Percentiles rank a stretch among this genome's conserved stretches.
Conservation (phyloP, 2,888 invertebrate genomes). For the Chrysolina haemoptera region DNA sequence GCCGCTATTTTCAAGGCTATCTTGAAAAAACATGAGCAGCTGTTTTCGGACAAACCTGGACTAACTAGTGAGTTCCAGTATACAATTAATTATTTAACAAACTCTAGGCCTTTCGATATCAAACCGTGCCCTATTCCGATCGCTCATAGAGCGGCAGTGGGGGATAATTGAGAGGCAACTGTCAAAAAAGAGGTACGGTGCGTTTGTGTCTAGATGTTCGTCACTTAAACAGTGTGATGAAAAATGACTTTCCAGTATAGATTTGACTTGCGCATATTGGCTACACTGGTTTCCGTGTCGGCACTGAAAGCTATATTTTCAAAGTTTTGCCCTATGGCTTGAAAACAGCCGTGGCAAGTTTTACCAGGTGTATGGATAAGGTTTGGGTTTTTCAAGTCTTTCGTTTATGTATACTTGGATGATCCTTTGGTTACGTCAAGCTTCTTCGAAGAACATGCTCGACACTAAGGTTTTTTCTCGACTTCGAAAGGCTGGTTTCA, state of each 20-base stretch:
- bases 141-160: slow-evolving; percentile 31
- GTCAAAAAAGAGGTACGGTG: slow-evolving; percentile 31
- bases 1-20: not conserved
- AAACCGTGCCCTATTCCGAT: slow-evolving; percentile 34
- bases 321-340: slow-evolving; percentile 46
- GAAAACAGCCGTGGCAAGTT: slow-evolving; percentile 41
- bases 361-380: slow-evolving; percentile 40
- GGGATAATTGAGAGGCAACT: slow-evolving; percentile 24
- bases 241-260: slow-evolving; percentile 7
- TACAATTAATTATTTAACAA: slow-evolving; percentile 21
- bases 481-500: slow-evolving; percentile 24
- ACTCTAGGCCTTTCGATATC: slow-evolving; percentile 15
- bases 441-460: slow-evolving; percentile 41
- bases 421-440: slow-evolving; percentile 46
- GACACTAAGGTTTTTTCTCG: slow-evolving; percentile 31
- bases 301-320: slow-evolving; percentile 48
- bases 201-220: slow-evolving; percentile 37
- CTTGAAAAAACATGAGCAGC: too few species aligned
- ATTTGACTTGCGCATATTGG: too few species aligned
- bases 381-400: slow-evolving; percentile 42
- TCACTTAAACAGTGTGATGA: slow-evolving; percentile 36
- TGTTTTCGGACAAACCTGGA: slow-evolving; percentile 32
- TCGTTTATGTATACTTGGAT: slow-evolving; percentile 43
- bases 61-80: slow-evolving; percentile 31
- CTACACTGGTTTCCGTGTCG: slow-evolving; percentile 51